Conservation (phyloP, 2,113 vertebrate genomes). For the Puma concolor region DNA sequence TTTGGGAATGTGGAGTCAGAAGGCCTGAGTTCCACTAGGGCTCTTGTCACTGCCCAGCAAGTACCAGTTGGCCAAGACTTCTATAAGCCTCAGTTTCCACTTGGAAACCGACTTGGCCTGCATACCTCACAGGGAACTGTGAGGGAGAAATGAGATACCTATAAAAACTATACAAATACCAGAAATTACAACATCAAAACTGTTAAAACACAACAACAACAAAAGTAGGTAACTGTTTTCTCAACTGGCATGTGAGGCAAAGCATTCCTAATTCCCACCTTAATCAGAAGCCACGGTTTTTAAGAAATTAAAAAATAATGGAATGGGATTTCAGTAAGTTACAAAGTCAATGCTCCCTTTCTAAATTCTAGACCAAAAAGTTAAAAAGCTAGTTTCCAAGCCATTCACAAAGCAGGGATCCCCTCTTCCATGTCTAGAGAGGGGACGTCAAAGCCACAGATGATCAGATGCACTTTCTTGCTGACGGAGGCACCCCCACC, state of each 20-base stretch:
- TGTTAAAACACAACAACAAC: neutral
- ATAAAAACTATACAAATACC: neutral
- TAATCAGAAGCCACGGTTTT: neutral
- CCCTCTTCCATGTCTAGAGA: neutral
- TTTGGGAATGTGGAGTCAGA: neutral
- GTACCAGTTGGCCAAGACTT: neutral
- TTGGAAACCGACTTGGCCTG: neutral
- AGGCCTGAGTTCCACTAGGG: neutral
- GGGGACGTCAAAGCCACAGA: neutral
- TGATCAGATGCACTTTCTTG: neutral
- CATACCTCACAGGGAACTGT: neutral
- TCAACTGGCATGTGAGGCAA: neutral
- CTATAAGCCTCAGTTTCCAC: neutral
- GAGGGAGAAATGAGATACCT: neutral
- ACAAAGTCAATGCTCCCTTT: constrained; percentile 32
- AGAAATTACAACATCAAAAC: neutral
- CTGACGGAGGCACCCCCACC: fast-evolving
- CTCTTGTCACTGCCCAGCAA: neutral
- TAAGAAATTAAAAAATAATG: constrained; percentile 24
- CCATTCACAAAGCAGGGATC: neutral
- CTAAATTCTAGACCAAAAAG: neutral
- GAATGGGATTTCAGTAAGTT: neutral
- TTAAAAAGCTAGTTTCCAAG: neutral
- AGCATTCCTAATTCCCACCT: neutral
- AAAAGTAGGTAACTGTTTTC: neutral